Evolutionary conservation across 2,113 vertebrate genomes (phyloP).

Genomic region (Pan paniscus): DNA sequence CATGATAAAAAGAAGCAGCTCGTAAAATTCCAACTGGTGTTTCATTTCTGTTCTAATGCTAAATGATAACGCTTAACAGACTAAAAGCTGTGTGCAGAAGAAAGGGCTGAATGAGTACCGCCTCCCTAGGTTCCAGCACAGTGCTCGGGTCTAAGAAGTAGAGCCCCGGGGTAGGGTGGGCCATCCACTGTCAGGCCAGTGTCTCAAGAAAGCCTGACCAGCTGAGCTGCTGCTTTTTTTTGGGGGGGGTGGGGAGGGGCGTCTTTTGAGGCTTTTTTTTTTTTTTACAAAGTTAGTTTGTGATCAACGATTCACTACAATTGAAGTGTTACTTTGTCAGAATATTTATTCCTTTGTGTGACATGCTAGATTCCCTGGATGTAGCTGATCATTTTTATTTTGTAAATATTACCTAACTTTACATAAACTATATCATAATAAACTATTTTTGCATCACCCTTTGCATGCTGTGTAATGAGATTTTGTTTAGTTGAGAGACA

Average conservation of each 20-base stretch:
- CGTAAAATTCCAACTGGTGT: neutral
- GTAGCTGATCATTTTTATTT: constrained; percentile 85
- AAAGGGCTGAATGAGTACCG: neutral
- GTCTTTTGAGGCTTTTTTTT: neutral
- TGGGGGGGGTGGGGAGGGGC: too few species aligned
- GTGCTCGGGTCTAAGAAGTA: neutral
- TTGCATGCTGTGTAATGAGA: constrained; percentile 53
- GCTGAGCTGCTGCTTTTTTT: neutral
- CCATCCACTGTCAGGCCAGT: fast-evolving
- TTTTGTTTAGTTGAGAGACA: constrained; percentile 38
- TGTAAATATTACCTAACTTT: constrained; percentile 89
- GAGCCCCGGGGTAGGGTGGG: neutral
- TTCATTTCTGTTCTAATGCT: neutral
- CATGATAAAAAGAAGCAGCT: neutral
- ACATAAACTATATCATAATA: constrained; percentile 87
- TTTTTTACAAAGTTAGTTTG: constrained; percentile 7
- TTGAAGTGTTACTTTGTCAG: constrained; percentile 75
- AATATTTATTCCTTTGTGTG: constrained; percentile 85
- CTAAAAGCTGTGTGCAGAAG: neutral
- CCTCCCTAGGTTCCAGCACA: neutral
- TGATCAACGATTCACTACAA: constrained; percentile 62
- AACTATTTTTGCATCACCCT: constrained; percentile 90
- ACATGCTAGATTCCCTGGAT: constrained; percentile 83
- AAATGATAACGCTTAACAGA: neutral
- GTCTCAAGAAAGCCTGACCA: neutral